A percentile compares a stretch with the other conserved stretches of the same genome.
Conservation (phyloP, 1,140 invertebrate species). For the Chionoecetes opilio region DNA sequence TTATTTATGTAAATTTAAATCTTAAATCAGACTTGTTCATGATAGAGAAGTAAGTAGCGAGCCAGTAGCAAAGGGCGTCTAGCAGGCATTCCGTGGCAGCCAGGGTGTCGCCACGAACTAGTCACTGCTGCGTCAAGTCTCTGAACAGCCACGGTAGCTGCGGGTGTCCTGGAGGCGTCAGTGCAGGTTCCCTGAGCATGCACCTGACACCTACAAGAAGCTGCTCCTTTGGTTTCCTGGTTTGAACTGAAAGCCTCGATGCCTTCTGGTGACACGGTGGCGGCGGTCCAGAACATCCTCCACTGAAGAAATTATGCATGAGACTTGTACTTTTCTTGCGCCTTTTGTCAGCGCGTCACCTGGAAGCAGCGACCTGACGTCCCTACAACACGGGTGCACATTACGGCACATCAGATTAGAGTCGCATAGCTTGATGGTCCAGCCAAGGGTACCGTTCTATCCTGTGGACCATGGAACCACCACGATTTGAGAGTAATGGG, state of each 20-base stretch:
- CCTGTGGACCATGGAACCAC: neutral
- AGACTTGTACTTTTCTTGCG: neutral
- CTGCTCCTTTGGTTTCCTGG: neutral
- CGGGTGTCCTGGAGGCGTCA: neutral
- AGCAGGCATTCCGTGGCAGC: too few species aligned
- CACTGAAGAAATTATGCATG: neutral
- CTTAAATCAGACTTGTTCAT: neutral
- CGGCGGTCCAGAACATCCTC: neutral
- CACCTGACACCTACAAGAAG: neutral
- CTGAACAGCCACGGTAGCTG: neutral
- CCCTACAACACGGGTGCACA: slow-evolving; percentile 15
- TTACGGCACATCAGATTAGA: neutral
- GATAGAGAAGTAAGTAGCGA: neutral
- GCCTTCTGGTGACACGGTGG: neutral
- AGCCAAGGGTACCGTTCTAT: neutral
- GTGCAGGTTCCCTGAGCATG: neutral
- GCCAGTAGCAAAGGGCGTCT: too few species aligned
- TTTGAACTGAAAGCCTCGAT: neutral
- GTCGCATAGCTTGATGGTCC: neutral
- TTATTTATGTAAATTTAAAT: too few species aligned
- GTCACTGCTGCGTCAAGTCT: neutral
- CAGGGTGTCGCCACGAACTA: too few species aligned
- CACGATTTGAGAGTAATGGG: neutral
- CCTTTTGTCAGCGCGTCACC: slow-evolving; percentile 24
- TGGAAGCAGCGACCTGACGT: neutral